Evolutionary conservation across 2,888 invertebrate genomes (phyloP).

Genomic region (Eristalis pertinax): DNA sequence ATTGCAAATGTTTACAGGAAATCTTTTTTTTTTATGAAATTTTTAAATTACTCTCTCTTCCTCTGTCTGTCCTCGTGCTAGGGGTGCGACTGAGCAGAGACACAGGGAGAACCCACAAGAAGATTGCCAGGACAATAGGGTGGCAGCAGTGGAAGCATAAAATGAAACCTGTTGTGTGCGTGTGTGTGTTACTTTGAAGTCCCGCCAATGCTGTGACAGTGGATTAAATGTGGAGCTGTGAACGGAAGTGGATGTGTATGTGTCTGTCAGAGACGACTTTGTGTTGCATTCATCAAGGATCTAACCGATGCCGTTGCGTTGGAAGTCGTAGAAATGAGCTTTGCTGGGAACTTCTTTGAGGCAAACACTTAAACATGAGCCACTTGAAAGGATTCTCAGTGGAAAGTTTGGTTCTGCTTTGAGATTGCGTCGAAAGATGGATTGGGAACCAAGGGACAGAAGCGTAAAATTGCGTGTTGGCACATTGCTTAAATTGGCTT

Average conservation of each 20-base stretch:
- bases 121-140: background rate
- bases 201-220: conserved; percentile 25
- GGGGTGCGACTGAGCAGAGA: background rate
- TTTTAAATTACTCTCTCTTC: conserved; percentile 30
- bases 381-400: background rate
- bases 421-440: background rate
- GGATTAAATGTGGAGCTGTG: conserved; percentile 3
- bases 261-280: background rate
- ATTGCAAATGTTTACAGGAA: conserved; percentile 53
- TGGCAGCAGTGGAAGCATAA: background rate
- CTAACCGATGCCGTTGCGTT: background rate
- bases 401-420: background rate
- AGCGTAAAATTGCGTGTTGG: background rate
- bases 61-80: background rate
- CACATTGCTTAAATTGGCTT: background rate
- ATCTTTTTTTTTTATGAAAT: conserved; percentile 39
- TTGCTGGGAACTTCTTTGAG: background rate
- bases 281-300: conserved; percentile 24
- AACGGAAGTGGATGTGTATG: background rate
- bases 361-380: background rate
- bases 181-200: background rate
- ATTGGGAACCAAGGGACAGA: background rate
- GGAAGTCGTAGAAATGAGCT: background rate
- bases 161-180: background rate
- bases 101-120: background rate